Base-by-base conservation (phyloP, 2,113 vertebrate genomes). In the Nannobrachium achirus region DNA sequence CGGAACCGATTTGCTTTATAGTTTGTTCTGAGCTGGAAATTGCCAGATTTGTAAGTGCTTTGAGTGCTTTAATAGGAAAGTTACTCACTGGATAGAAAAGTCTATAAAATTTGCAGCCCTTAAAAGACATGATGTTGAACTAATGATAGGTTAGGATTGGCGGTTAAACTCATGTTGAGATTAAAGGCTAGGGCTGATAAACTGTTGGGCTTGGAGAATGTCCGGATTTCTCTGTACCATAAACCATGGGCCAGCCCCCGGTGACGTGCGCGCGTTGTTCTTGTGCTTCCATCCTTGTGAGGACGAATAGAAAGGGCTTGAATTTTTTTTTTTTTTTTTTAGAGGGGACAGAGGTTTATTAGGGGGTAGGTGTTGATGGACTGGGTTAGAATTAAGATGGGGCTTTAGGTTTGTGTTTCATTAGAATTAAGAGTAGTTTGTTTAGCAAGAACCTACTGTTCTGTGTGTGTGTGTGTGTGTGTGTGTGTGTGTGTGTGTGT, bases 1-100 rank as follows among this genome's bases (percentile, higher is more conserved):
- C 14, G 15, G 69, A 20, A 42, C 48, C 3, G 0, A 15, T 69
- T 78, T 59, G 13, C 39, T 66, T 76, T 69, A 55, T 67, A 63
- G 14, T 66, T 59, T 69, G 51, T 15, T 53, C 42, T 41, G 41
- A 55, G 7, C 50, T 57, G 14, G 51, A 81, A 52, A 41, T 8
- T 71, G 42, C 72, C 52, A 50, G 55, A 71, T 66, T 72, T 57
- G n/a, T 56, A 51, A 69, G 48, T 18, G n/a, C 61, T 65, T 57
- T 78, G 56, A 63, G 50, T 77, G 72, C 46, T 83, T 85, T 68
- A 79, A 73, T 69, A 40, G 71, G 69, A 76, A 81, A 71, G 33
- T 15, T 44, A 40, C 50, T 57, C 49, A 33, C 10, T 68, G 63
- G 8, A 56, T 68, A 57, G 60, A 69, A 75, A 73, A 46, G 80